Evolutionary conservation across 2,888 invertebrate genomes (phyloP).

Genomic region (Patella pellucida): DNA sequence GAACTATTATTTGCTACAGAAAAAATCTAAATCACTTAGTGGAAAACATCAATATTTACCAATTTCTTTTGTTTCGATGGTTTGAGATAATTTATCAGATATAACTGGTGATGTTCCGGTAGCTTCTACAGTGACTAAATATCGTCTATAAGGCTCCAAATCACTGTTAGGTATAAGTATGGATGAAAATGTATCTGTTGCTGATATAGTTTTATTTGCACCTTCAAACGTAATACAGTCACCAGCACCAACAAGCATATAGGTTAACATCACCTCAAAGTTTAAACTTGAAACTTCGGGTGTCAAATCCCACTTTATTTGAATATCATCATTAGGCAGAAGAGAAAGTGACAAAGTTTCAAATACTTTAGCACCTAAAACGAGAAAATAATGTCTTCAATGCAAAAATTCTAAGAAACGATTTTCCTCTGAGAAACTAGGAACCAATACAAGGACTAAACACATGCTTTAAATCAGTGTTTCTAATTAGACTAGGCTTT

Average conservation of each 20-base stretch:
- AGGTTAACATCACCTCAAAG: conserved; percentile 42
- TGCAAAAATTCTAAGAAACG: no score
- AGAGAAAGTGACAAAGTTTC: conserved; percentile 15
- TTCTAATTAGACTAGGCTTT: no score
- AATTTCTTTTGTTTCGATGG: conserved; percentile 21
- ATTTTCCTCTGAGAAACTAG: no score
- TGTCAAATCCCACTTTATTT: conserved; percentile 39
- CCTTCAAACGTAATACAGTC: conserved; percentile 42
- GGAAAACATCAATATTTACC: conserved; percentile 17
- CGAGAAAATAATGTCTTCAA: not conserved
- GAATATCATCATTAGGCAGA: conserved; percentile 23
- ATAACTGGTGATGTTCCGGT: not conserved
- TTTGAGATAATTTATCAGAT: conserved; percentile 9
- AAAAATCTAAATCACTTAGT: no score
- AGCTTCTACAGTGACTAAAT: conserved; percentile 19
- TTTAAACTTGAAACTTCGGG: conserved; percentile 31
- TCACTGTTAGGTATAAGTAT: not conserved
- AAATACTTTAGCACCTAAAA: conserved; percentile 27
- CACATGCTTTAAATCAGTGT: no score
- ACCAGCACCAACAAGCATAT: conserved; percentile 44
- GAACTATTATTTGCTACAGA: no score
- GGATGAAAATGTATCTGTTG: conserved; percentile 11
- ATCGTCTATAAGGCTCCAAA: conserved; percentile 12
- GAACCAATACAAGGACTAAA: no score
- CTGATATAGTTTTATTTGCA: conserved; percentile 21